Conservation (phyloP, 2,113 vertebrate genomes). For the Monopterus albus region DNA sequence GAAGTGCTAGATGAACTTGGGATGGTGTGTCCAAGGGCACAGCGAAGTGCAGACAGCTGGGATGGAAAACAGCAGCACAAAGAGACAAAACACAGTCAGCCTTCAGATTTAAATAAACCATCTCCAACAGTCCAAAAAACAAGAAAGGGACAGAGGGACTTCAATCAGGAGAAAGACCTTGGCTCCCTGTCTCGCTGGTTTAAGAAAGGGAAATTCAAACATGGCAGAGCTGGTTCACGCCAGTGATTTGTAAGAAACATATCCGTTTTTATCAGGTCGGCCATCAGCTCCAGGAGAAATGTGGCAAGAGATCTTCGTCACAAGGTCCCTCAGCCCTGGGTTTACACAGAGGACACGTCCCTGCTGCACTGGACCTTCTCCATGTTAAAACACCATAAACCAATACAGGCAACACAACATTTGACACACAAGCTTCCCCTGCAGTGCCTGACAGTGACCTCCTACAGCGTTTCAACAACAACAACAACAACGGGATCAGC, state of each 20-base stretch:
- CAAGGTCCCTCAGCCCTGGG: background rate
- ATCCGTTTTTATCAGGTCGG: too few relatives aligned
- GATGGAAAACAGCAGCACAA: background rate
- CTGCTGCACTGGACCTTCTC: slow-evolving; percentile 17
- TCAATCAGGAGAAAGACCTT: background rate
- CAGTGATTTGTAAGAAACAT: too few relatives aligned
- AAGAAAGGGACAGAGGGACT: background rate
- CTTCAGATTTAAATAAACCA: background rate
- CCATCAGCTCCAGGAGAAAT: too few relatives aligned
- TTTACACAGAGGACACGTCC: background rate
- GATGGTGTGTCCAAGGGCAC: too few relatives aligned
- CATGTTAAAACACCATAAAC: too few relatives aligned
- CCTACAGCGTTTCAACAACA: background rate
- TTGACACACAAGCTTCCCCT: background rate
- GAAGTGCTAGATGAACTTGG: too few relatives aligned
- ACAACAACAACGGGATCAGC: background rate
- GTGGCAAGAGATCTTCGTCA: background rate
- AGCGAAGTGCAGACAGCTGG: too few relatives aligned
- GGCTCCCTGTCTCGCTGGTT: background rate
- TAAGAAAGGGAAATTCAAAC: too few relatives aligned
- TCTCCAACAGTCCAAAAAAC: background rate
- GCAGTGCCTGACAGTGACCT: background rate
- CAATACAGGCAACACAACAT: background rate
- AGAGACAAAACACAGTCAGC: background rate
- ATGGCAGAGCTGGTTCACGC: too few relatives aligned